These are phyloP conservation scores for Armadillidium nasatum DNA, from an alignment of 1,140 invertebrate species.

Conservation along the genomic window DNA sequence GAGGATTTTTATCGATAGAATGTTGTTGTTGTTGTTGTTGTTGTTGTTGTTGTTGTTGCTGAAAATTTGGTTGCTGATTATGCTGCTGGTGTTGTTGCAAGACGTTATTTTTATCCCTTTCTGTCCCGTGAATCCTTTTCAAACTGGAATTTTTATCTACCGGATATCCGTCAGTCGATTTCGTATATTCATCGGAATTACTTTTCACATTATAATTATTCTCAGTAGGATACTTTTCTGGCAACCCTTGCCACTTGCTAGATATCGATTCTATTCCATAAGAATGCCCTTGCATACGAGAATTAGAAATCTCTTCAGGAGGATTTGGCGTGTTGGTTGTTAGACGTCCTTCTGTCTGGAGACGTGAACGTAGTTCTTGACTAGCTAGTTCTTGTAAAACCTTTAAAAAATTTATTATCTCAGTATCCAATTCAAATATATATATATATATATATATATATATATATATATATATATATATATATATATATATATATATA, in stretches of 20 bases:
- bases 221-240: too few species aligned
- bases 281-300: not conserved
- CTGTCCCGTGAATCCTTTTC: not conserved
- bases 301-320: not conserved
- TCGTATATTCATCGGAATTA: not conserved
- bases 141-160: not conserved
- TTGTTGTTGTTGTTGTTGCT: not conserved
- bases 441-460: too few species aligned
- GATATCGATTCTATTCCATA: too few species aligned
- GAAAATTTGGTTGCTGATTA: not conserved
- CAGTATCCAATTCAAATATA: too few species aligned
- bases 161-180: too few species aligned
- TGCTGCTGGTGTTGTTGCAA: not conserved
- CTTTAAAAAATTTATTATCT: not conserved
- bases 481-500: too few species aligned
- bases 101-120: not conserved
- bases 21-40: not conserved
- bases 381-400: conserved; percentile 8
- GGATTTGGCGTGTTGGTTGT: not conserved
- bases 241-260: too few species aligned
- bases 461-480: too few species aligned
- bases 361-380: not conserved
- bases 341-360: not conserved
- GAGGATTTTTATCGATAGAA: not conserved
- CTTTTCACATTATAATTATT: too few species aligned